Conservation (phyloP, 2,113 vertebrate species). For the Petaurus breviceps region DNA sequence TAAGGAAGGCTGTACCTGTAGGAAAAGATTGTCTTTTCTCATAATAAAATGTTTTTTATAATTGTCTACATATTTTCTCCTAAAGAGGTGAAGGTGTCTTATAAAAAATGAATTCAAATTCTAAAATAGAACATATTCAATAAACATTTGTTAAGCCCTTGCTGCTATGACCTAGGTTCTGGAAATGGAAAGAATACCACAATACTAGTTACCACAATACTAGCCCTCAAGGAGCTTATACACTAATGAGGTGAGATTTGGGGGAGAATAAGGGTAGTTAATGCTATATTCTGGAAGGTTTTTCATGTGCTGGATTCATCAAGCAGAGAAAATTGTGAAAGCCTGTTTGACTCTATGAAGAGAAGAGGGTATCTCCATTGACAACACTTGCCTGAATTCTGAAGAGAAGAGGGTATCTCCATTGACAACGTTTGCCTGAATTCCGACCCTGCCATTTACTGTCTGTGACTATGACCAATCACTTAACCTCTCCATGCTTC, state of each 20-base stretch:
- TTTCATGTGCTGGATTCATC: not conserved
- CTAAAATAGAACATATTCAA: slow-evolving; percentile 35
- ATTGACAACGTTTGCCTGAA: not conserved
- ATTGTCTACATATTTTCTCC: slow-evolving; percentile 10
- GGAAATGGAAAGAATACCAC: not conserved
- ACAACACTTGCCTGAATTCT: not conserved
- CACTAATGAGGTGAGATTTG: not conserved
- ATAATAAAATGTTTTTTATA: slow-evolving; percentile 32
- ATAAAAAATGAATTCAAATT: slow-evolving; percentile 30
- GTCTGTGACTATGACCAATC: not conserved
- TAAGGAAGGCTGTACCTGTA: slow-evolving; percentile 17
- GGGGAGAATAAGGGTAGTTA: not conserved
- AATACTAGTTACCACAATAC: not conserved
- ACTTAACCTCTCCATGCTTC: not conserved
- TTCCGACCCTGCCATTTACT: not conserved
- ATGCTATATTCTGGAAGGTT: not conserved
- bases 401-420: not conserved
- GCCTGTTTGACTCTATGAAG: not conserved
- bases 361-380: not conserved
- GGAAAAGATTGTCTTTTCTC: not conserved
- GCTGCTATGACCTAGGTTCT: not conserved
- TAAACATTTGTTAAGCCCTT: not conserved
- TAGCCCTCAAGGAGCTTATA: not conserved
- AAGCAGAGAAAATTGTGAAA: not conserved
- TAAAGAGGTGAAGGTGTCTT: slow-evolving; percentile 34